Conservation (phyloP, 2,113 vertebrate species). For the Paracanthobrama guichenoti region DNA sequence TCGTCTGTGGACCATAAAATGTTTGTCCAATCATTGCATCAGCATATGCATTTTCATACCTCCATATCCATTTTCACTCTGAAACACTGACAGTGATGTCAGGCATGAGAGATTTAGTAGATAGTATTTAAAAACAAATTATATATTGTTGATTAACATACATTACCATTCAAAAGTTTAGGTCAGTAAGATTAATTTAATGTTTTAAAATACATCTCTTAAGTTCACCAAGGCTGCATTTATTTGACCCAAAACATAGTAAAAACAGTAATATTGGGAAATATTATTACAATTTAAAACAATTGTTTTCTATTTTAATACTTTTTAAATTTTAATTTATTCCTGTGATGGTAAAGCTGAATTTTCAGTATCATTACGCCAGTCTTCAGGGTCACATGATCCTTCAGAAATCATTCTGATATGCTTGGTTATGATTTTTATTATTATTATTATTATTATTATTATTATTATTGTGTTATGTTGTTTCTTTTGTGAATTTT, state of each 20-base stretch:
- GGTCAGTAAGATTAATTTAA: neutral
- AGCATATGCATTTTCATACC: too few relatives aligned
- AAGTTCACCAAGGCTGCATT: neutral
- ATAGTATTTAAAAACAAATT: too few relatives aligned
- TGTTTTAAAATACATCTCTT: neutral
- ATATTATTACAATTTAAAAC: neutral
- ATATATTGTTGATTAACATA: neutral
- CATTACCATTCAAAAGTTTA: neutral
- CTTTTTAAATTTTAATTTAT: too few relatives aligned
- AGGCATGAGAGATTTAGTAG: too few relatives aligned
- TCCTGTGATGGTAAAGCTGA: neutral
- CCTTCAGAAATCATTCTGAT: neutral
- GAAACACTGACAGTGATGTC: too few relatives aligned
- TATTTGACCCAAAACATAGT: neutral
- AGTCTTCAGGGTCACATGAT: neutral
- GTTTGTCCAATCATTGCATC: too few relatives aligned
- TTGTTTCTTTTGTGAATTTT: neutral
- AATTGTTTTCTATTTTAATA: neutral
- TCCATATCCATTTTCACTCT: too few relatives aligned
- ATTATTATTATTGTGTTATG: neutral
- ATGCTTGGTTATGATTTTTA: neutral
- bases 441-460: neutral
- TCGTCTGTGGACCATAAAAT: too few relatives aligned
- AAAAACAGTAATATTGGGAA: neutral
- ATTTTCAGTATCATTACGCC: neutral